Evolutionary conservation across 2,113 vertebrate species (phyloP).

Genomic region (Oryzias melastigma): DNA sequence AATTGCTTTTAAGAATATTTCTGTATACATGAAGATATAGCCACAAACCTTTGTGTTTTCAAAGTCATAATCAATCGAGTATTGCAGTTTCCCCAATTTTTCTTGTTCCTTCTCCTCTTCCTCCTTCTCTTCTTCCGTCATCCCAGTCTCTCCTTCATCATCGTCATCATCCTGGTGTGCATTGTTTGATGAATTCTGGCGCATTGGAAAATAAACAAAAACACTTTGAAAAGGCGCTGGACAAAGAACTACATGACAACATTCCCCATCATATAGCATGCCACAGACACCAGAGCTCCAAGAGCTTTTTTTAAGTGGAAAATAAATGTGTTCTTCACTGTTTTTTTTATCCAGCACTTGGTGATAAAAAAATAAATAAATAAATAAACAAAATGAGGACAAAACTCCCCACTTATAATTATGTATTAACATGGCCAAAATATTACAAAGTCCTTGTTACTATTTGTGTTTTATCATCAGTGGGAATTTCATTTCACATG

Average conservation of each 20-base stretch:
- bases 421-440: neutral
- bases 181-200: slow-evolving; percentile 54
- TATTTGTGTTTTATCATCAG: slow-evolving; percentile 5
- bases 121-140: slow-evolving; percentile 93
- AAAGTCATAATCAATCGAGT: slow-evolving; percentile 96
- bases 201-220: slow-evolving; percentile 30
- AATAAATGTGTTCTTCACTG: slow-evolving; percentile 42
- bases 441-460: slow-evolving; percentile 5
- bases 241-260: neutral
- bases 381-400: slow-evolving; percentile 27
- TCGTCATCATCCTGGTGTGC: slow-evolving; percentile 88
- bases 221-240: slow-evolving; percentile 8
- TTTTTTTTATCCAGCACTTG: slow-evolving; percentile 55
- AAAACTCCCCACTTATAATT: slow-evolving; percentile 28
- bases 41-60: slow-evolving; percentile 90
- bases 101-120: slow-evolving; percentile 95
- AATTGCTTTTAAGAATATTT: neutral
- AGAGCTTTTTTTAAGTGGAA: slow-evolving; percentile 44
- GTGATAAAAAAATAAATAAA: slow-evolving; percentile 40
- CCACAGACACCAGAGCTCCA: slow-evolving; percentile 70
- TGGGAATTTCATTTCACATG: slow-evolving; percentile 59
- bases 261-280: slow-evolving; percentile 73
- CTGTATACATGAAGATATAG: neutral
- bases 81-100: slow-evolving; percentile 96
- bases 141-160: slow-evolving; percentile 87